phyloP scores from a whole-genome alignment of 1,140 invertebrate genomes.

The Hesperophylax magnus region DNA sequence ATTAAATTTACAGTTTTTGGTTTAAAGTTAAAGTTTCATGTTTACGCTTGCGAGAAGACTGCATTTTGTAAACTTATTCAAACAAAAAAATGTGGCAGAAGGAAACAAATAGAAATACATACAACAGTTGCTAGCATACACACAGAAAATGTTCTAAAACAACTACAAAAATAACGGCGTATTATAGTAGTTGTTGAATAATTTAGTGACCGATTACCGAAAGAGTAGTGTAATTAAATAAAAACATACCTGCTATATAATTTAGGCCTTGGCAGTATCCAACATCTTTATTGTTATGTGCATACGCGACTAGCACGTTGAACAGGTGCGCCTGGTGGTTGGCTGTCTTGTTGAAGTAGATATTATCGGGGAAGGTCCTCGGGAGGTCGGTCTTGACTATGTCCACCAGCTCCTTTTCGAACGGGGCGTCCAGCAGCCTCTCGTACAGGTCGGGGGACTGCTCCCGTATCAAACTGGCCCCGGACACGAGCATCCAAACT shows the following conservation, averaged over 20 bases:
- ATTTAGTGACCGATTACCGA: too few species aligned
- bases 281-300: conserved; percentile 87
- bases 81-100: too few species aligned
- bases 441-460: conserved; percentile 79
- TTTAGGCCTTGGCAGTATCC: conserved; percentile 96
- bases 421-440: conserved; percentile 76
- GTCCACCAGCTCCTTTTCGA: conserved; percentile 80
- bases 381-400: conserved; percentile 88
- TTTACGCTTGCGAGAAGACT: too few species aligned
- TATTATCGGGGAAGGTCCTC: conserved; percentile 95
- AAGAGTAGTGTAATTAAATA: too few species aligned
- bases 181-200: too few species aligned
- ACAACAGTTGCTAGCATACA: too few species aligned
- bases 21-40: too few species aligned
- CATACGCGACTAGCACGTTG: conserved; percentile 91
- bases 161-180: too few species aligned
- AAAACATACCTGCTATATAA: conserved; percentile 81
- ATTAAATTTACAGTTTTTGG: too few species aligned
- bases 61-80: too few species aligned
- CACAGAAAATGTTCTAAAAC: too few species aligned
- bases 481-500: conserved; percentile 89
- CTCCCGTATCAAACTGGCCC: conserved; percentile 79
- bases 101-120: too few species aligned
- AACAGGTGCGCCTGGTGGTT: conserved; percentile 83
- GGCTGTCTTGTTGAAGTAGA: conserved; percentile 85